Evolutionary conservation across 2,113 vertebrate genomes (phyloP), one percentile per base, ranked within the genome.

Genomic region (Oceanites oceanicus): DNA sequence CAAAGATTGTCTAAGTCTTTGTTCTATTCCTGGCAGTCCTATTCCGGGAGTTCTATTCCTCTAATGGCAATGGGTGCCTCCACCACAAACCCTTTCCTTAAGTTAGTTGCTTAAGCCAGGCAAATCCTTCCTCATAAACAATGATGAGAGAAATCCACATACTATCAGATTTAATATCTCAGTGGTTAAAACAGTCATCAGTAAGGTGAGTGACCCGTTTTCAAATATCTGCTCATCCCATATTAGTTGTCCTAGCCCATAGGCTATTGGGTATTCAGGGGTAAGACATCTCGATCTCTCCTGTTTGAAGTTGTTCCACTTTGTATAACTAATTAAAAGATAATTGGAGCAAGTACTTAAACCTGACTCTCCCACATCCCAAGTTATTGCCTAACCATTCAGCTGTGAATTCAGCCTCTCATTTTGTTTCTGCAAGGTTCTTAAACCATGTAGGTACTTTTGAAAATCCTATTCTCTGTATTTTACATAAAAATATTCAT

Each of bases 251-350:
- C 94, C 85, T 92, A 92, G 88, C 96, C 96, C 93, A 96, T 32
- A 90, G 96, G 96, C 96, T 88, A 95, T 66, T 86, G 75, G 79
- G 85, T 90, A 90, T 93, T 93, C 78, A 90, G 88, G 72, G 67
- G 92, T 82, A 94, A 96, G 82, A 65, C 93, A 96, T 86, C 90
- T 95, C 36, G 1, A 91, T 90, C 93, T 90, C 85, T 95, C 90
- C 92, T 92, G 96, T 97, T 97, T 96, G 96, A 96, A 96, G 96
- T 86, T 90, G 96, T 93, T 97, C 88, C 94, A 96, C 96, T 96
- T 96, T 96, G 96, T 97, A 94, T 93, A 97, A 93, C 94, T 96
- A 96, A 97, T 97, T 95, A 97, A 97, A 95, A 95, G 96, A 93
- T 97, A 96, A 97, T 92, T 96, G 92, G 42, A 95, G 92, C 47